Evolutionary conservation across 2,888 invertebrate species (phyloP).

Genomic region (Alcis repandata): DNA sequence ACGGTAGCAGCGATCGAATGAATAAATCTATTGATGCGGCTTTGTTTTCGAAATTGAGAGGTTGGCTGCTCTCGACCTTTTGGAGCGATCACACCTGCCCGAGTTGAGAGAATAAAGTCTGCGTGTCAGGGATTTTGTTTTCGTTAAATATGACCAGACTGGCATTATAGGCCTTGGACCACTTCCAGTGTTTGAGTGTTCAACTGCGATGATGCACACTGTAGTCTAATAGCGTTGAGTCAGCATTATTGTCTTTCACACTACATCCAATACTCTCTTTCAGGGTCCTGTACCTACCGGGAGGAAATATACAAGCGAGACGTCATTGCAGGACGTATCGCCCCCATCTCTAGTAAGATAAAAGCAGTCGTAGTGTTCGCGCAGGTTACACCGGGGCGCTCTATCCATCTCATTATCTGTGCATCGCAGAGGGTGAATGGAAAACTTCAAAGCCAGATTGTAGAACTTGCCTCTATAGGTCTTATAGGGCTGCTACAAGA

Average conservation of each 20-base stretch:
- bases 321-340: too few relatives aligned
- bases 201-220: too few relatives aligned
- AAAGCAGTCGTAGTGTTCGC: neutral
- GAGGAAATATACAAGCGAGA: too few relatives aligned
- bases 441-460: slow-evolving; percentile 8
- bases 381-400: neutral
- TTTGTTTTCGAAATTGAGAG: slow-evolving; percentile 84
- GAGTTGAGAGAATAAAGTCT: neutral
- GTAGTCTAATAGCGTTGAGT: too few relatives aligned
- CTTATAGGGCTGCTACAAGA: neutral
- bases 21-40: slow-evolving; percentile 78
- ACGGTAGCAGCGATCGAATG: slow-evolving; percentile 76
- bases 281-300: too few relatives aligned
- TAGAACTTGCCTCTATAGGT: slow-evolving; percentile 6
- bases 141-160: neutral
- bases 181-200: too few relatives aligned
- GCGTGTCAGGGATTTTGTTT: neutral
- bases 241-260: too few relatives aligned
- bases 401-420: slow-evolving; percentile 20
- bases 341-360: too few relatives aligned
- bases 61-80: slow-evolving; percentile 54
- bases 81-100: slow-evolving; percentile 12
- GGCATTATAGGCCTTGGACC: neutral
- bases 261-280: too few relatives aligned
- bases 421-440: slow-evolving; percentile 15